Evolutionary conservation across 2,797 vertebrate species (phyloP).

Genomic region (Sebastes taczanowskii): DNA sequence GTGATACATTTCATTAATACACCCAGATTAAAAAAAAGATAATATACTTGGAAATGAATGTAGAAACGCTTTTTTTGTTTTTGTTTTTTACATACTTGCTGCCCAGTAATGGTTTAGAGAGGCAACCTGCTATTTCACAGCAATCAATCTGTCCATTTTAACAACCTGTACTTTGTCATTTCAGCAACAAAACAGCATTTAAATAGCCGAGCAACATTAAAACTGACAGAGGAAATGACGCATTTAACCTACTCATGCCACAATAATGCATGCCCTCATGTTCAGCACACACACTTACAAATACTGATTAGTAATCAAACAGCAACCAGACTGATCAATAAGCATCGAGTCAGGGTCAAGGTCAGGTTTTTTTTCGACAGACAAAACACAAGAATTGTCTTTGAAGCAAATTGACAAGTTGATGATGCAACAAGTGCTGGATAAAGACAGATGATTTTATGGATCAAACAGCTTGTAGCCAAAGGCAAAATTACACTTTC

Average conservation of each 20-base stretch:
- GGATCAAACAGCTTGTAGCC: not conserved
- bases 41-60: not conserved
- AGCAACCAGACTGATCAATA: slow-evolving; percentile 52
- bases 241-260: slow-evolving; percentile 1
- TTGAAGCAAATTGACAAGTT: not conserved
- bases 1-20: not conserved
- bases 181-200: not conserved
- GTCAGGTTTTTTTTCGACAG: slow-evolving; percentile 14
- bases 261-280: not conserved
- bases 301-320: slow-evolving; percentile 37
- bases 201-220: slow-evolving; percentile 2
- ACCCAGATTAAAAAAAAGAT: not conserved
- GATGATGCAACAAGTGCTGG: not conserved
- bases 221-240: slow-evolving; percentile 1
- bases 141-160: slow-evolving; percentile 11
- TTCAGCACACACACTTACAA: not conserved
- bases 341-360: slow-evolving; percentile 30
- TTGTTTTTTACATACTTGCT: not conserved
- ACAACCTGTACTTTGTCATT: slow-evolving; percentile 2
- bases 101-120: not conserved
- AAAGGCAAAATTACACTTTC: not conserved
- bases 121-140: slow-evolving; percentile 1
- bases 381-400: not conserved
- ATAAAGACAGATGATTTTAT: slow-evolving; percentile 10
- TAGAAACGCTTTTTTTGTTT: not conserved